A percentile compares a stretch with the other conserved stretches of the same genome.
Conservation (phyloP, 1,140 invertebrate species). For the Stenopsyche tienmushanensis region DNA sequence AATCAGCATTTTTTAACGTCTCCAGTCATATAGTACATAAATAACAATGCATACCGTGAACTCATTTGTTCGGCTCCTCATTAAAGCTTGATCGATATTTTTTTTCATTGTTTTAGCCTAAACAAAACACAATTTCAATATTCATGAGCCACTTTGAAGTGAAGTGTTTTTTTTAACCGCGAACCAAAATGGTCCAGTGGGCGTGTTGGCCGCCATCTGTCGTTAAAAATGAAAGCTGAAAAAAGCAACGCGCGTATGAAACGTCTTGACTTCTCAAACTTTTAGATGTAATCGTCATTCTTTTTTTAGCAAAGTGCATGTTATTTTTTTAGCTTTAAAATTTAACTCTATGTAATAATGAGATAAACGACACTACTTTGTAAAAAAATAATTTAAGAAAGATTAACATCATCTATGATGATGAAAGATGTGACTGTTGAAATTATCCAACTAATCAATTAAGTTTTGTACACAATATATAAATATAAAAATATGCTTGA, state of each 20-base stretch:
- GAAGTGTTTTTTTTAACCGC: slow-evolving; percentile 17
- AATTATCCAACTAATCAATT: too few species aligned
- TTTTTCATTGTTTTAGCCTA: slow-evolving; percentile 23
- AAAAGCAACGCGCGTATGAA: not conserved
- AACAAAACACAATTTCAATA: slow-evolving; percentile 30
- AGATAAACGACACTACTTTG: too few species aligned
- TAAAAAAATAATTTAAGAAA: too few species aligned
- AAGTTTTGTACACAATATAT: too few species aligned
- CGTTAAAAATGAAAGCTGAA: slow-evolving; percentile 12
- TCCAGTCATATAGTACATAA: slow-evolving; percentile 8
- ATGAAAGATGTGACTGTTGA: too few species aligned
- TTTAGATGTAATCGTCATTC: too few species aligned
- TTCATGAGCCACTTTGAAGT: slow-evolving; percentile 16
- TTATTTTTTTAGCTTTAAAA: too few species aligned
- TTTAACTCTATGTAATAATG: too few species aligned
- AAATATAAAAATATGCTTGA: too few species aligned
- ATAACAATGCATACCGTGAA: not conserved
- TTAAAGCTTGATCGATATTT: slow-evolving; percentile 25
- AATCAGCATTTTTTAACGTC: not conserved
- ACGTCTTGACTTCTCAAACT: too few species aligned
- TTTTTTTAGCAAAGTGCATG: slow-evolving; percentile 3
- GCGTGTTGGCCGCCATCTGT: slow-evolving; percentile 24
- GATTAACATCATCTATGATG: too few species aligned
- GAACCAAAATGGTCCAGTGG: slow-evolving; percentile 14
- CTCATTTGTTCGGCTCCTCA: slow-evolving; percentile 20